Base-by-base conservation (phyloP, 2,797 vertebrate genomes). In the Aphelocoma californica region DNA sequence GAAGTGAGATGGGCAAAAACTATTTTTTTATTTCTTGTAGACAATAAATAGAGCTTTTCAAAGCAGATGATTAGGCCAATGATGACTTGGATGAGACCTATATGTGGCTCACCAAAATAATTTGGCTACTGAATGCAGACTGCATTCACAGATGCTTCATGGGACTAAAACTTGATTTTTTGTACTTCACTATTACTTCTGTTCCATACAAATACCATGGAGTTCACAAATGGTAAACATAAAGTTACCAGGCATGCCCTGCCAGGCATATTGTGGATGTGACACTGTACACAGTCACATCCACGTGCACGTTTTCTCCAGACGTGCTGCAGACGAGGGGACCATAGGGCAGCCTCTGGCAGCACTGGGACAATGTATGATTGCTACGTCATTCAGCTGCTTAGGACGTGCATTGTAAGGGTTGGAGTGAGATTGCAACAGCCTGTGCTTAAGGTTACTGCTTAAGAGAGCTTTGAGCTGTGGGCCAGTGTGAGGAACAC, bases 301-400 rank as follows among this genome's bases (percentile, higher is more conserved):
- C 6, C 36, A 4, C 4, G 12, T 26, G 38, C 9, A 9, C 0
- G 0, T 24, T 70, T 82, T 18, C n/a, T 78, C 47, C 38, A 36
- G 50, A 25, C 23, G 7, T 14, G 18, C 6, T 1, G 19, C 42
- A 65, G 45, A 32, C 0, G 6, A 54, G n/a, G 17, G 25, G 36
- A 47, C 44, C 28, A 20, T 0, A 20, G 12, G 2, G 5, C 25
- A 69, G 42, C 19, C 18, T 21, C 57, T 50, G 25, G 31, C 38
- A 73, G 7, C 17, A 2, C 29, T 24, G 38, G 44, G 44, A 82
- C 1, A 40, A 44, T 28, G 4, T 6, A 6, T 3, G 26, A 12
- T 16, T 60, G 29, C 29, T 53, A 7, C 23, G 23, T 64, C 45
- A 12, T 34, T 51, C 51, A 50, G 36, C 7, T 65, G n/a, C 8